A percentile compares a stretch with the other conserved stretches of the same genome.
Conservation (phyloP, 2,113 vertebrate species). For the Eonycteris spelaea region DNA sequence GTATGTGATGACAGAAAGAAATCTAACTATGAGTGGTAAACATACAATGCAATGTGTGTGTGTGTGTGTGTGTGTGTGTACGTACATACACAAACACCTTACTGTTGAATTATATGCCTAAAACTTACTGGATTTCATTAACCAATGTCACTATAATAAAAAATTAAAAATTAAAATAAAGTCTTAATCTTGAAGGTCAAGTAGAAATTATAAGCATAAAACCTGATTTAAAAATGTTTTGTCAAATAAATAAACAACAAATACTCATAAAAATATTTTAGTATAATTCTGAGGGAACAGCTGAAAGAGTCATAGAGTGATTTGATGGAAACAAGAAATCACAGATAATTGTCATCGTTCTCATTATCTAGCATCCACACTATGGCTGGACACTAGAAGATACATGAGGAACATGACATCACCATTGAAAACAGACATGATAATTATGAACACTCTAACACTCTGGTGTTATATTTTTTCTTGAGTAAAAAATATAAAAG, state of each 20-base stretch:
- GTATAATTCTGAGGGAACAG: not conserved
- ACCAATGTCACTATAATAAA: no score
- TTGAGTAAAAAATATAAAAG: not conserved
- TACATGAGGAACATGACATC: not conserved
- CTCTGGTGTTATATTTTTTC: not conserved
- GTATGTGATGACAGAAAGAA: no score
- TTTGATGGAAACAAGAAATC: not conserved
- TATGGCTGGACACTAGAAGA: no score
- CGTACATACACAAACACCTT: no score
- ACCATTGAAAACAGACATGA: not conserved
- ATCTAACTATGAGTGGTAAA: no score
- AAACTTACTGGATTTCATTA: no score
- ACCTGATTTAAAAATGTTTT: not conserved
- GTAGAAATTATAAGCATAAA: not conserved
- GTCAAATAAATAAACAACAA: not conserved
- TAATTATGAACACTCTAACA: not conserved
- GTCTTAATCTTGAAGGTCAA: not conserved
- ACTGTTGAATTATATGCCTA: no score
- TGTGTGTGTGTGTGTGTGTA: no score
- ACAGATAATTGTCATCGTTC: no score
- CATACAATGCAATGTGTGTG: no score
- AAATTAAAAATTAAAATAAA: not conserved
- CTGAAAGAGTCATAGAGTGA: not conserved
- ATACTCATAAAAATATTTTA: not conserved
- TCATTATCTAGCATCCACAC: no score